Evolutionary conservation across 2,888 invertebrate genomes (phyloP).

Genomic region (Lacanobia oleracea): DNA sequence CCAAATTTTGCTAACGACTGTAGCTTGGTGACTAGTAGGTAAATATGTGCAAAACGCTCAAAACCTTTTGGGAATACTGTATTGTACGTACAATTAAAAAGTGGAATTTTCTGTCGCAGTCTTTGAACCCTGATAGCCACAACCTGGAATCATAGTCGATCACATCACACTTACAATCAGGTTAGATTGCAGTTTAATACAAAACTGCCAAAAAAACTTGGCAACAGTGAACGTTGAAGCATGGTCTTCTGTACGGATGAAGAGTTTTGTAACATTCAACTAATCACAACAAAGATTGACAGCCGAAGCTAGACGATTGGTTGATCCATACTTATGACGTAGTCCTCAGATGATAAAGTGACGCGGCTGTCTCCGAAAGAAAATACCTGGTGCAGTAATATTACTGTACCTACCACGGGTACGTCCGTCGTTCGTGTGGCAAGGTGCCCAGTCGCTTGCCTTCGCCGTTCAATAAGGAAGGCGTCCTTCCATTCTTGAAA

Average conservation of each 20-base stretch:
- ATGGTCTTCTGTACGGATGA: too few species aligned
- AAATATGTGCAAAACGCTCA: background rate
- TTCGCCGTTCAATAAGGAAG: slow-evolving; percentile 72
- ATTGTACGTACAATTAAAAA: background rate
- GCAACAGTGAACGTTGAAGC: too few species aligned
- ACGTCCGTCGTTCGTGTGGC: slow-evolving; percentile 84
- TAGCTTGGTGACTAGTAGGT: slow-evolving; percentile 49
- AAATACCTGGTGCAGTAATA: slow-evolving; percentile 45
- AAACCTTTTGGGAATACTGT: background rate
- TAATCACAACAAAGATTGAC: slow-evolving; percentile 43
- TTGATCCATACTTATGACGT: slow-evolving; percentile 7
- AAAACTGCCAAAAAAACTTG: too few species aligned
- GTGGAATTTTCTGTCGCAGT: background rate
- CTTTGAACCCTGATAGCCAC: too few species aligned
- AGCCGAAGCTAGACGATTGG: background rate
- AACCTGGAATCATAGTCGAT: too few species aligned
- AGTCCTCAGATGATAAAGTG: background rate
- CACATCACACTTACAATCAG: too few species aligned
- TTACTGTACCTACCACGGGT: slow-evolving; percentile 43
- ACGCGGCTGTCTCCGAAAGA: slow-evolving; percentile 1
- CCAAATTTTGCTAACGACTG: slow-evolving; percentile 42
- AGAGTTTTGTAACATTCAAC: background rate
- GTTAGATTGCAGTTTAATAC: too few species aligned
- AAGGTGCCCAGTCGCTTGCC: slow-evolving; percentile 79
- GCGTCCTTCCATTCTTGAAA: slow-evolving; percentile 65